These are phyloP conservation scores for Todus mexicanus DNA, from an alignment of 2,797 vertebrate genomes.

Conservation along the genomic window DNA sequence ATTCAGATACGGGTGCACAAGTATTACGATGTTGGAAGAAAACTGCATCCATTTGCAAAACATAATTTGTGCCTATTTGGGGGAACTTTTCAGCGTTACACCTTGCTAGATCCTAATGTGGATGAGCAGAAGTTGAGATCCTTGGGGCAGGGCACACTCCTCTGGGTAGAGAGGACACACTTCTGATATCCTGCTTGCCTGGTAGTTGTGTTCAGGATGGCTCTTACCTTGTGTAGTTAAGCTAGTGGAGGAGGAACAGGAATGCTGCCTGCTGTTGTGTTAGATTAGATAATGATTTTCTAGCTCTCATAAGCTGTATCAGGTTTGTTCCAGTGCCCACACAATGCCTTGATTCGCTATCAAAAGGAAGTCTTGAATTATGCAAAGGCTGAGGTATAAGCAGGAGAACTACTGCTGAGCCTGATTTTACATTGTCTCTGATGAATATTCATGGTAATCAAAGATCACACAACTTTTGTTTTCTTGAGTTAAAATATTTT, in stretches of 20 bases:
- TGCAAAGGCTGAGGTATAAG: neutral
- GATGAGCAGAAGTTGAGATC: neutral
- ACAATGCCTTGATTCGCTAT: neutral
- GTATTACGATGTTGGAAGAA: neutral
- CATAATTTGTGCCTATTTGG: neutral
- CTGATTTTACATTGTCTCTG: neutral
- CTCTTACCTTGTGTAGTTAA: neutral
- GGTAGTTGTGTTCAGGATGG: neutral
- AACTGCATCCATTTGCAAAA: neutral
- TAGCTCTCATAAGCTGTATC: neutral
- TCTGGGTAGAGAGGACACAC: neutral
- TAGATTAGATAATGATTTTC: constrained; percentile 31
- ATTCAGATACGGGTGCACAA: neutral
- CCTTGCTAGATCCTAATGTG: neutral
- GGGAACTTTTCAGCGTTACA: neutral
- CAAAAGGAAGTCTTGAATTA: constrained; percentile 31
- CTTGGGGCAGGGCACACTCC: neutral
- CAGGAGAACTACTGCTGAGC: neutral
- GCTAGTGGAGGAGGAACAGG: neutral
- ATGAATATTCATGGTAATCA: constrained; percentile 7
- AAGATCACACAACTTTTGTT: neutral
- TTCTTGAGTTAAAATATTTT: neutral
- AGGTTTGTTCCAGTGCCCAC: neutral
- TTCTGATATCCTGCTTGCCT: neutral
- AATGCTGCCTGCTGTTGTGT: constrained; percentile 17